These are phyloP conservation scores for Phytoseiulus persimilis DNA, from an alignment of 2,888 invertebrate genomes.

Conservation along the genomic window DNA sequence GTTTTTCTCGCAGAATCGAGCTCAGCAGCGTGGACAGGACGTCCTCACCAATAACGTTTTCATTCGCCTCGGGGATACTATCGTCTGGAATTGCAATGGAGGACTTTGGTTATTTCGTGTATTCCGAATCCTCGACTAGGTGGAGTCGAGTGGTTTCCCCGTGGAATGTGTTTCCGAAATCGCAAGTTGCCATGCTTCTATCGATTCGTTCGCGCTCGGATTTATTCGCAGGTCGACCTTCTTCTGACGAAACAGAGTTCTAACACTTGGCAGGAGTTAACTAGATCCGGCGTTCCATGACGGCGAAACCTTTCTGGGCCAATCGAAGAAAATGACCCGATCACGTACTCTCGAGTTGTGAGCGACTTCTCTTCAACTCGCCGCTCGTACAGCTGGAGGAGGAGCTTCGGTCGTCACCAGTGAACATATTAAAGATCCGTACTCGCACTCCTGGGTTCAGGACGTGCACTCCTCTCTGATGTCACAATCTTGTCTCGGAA, in stretches of 20 bases:
- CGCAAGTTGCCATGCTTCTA: no score
- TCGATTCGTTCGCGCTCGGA: no score
- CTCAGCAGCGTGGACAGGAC: slow-evolving; percentile 8
- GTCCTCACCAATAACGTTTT: slow-evolving; percentile 20
- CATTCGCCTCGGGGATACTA: slow-evolving; percentile 35
- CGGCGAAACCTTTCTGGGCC: neutral
- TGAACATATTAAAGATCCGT: neutral
- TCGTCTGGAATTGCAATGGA: neutral
- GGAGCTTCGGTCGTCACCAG: slow-evolving; percentile 36
- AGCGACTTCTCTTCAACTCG: slow-evolving; percentile 22
- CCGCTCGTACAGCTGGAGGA: slow-evolving; percentile 32
- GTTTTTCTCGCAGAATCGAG: slow-evolving; percentile 24
- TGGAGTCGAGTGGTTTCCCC: no score
- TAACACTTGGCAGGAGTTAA: no score
- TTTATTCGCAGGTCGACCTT: no score
- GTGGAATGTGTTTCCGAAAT: no score
- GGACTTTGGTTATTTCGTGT: neutral
- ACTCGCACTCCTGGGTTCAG: neutral
- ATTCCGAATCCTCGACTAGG: no score
- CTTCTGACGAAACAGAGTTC: no score
- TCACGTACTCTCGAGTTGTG: slow-evolving; percentile 24
- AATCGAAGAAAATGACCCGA: neutral
- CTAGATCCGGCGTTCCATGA: no score
- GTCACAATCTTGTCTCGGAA: neutral
- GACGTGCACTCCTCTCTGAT: neutral